These are phyloP conservation scores for Tetramorium parvispinum DNA, from an alignment of 1,140 invertebrate species.

Conservation along the genomic window DNA sequence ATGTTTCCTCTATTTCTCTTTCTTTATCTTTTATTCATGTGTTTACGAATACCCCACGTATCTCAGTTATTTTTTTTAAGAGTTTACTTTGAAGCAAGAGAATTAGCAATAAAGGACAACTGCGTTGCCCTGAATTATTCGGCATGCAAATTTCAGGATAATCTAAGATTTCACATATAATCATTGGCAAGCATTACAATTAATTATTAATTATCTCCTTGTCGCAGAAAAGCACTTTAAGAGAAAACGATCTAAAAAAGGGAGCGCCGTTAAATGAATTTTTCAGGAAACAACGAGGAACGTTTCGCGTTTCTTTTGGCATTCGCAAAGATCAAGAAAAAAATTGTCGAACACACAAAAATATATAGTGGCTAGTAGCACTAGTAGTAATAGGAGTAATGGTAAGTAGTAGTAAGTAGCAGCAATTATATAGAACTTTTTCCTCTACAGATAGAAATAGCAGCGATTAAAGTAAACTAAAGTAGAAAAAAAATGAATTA, in stretches of 20 bases:
- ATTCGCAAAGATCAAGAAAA: slow-evolving; percentile 59
- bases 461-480: slow-evolving; percentile 83
- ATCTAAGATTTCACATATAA: not conserved
- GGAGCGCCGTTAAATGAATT: not conserved
- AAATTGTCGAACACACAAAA: slow-evolving; percentile 83
- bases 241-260: not conserved
- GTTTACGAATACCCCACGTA: not conserved
- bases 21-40: not conserved
- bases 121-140: not conserved
- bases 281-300: not conserved
- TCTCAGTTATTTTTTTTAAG: not conserved
- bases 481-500: slow-evolving; percentile 78
- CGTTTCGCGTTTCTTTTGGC: slow-evolving; percentile 39
- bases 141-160: not conserved
- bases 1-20: not conserved
- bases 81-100: not conserved
- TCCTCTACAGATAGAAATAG: slow-evolving; percentile 76
- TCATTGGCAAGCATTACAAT: not conserved
- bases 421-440: slow-evolving; percentile 79
- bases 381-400: slow-evolving; percentile 71
- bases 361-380: slow-evolving; percentile 77
- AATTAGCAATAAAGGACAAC: not conserved
- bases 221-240: not conserved
- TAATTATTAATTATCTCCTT: not conserved
- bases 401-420: slow-evolving; percentile 72